Conservation (phyloP, 2,888 invertebrate species). For the Dryadula phaetusa region DNA sequence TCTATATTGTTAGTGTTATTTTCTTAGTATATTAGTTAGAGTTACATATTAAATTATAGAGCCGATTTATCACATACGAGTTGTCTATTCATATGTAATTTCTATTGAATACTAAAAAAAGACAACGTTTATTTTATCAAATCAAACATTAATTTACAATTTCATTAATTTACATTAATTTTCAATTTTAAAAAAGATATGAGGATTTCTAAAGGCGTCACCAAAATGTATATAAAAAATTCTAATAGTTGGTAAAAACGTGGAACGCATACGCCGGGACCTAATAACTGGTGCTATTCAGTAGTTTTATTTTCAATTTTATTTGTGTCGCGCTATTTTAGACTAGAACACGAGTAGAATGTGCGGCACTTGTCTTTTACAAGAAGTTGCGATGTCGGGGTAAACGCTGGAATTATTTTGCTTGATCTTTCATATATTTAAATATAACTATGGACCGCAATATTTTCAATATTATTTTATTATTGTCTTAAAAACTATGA, state of each 20-base stretch:
- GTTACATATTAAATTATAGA: too few species aligned
- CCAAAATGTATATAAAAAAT: conserved; percentile 40
- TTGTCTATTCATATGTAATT: neutral
- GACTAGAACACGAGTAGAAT: conserved; percentile 62
- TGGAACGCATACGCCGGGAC: conserved; percentile 56
- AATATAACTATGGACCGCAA: conserved; percentile 45
- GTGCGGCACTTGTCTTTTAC: conserved; percentile 78
- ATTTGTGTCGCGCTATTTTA: conserved; percentile 83
- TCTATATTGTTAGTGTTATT: neutral
- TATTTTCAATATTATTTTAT: conserved; percentile 43
- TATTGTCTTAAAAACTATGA: conserved; percentile 23
- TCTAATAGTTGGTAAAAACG: conserved; percentile 48
- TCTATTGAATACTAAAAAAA: neutral
- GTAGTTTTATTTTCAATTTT: conserved; percentile 82
- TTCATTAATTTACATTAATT: too few species aligned
- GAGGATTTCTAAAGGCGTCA: conserved; percentile 40
- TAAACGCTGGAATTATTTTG: conserved; percentile 64
- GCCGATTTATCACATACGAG: neutral
- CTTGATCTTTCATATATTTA: neutral
- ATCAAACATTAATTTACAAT: too few species aligned
- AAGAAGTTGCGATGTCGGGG: conserved; percentile 65
- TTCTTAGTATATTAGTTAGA: too few species aligned
- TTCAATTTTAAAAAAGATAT: conserved; percentile 25
- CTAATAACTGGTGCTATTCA: conserved; percentile 78
- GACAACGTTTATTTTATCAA: too few species aligned